Percentiles rank a stretch among this genome's conserved stretches.
Conservation (phyloP, 2,888 invertebrate species). For the Tetranychus piercei region DNA sequence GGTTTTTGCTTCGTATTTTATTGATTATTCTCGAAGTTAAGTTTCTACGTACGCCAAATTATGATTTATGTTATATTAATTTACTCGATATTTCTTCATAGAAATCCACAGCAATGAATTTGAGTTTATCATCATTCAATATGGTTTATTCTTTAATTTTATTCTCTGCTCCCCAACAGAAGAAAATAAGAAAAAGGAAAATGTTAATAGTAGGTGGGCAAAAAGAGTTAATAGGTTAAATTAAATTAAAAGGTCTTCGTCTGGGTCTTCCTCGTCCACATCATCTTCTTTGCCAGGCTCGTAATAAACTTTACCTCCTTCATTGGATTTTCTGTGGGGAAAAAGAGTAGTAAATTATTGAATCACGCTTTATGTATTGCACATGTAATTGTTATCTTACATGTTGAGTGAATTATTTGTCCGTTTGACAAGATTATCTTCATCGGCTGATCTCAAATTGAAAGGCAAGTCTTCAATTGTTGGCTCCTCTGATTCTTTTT, state of each 20-base stretch:
- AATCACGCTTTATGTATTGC: neutral
- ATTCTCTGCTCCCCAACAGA: too few relatives aligned
- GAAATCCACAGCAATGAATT: too few relatives aligned
- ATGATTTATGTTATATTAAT: too few relatives aligned
- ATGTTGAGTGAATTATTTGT: neutral
- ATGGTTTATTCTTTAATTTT: too few relatives aligned
- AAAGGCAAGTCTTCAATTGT: constrained; percentile 4
- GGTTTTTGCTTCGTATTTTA: too few relatives aligned
- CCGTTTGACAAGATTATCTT: neutral
- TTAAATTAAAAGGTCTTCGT: neutral
- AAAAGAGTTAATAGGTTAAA: neutral
- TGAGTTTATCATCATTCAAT: too few relatives aligned
- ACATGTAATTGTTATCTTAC: neutral
- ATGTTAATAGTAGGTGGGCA: too few relatives aligned
- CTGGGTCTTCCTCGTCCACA: constrained; percentile 9
- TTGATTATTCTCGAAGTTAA: too few relatives aligned
- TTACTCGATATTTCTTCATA: too few relatives aligned
- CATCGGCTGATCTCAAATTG: neutral
- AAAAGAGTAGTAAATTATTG: neutral
- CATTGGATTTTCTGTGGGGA: neutral
- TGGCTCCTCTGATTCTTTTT: neutral
- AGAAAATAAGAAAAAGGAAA: too few relatives aligned
- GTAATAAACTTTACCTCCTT: neutral
- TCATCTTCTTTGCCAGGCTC: constrained; percentile 8
- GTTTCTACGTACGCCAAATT: too few relatives aligned